These are phyloP conservation scores for Hemiprocne comata DNA, from an alignment of 2,113 vertebrate species.

Conservation along the genomic window DNA sequence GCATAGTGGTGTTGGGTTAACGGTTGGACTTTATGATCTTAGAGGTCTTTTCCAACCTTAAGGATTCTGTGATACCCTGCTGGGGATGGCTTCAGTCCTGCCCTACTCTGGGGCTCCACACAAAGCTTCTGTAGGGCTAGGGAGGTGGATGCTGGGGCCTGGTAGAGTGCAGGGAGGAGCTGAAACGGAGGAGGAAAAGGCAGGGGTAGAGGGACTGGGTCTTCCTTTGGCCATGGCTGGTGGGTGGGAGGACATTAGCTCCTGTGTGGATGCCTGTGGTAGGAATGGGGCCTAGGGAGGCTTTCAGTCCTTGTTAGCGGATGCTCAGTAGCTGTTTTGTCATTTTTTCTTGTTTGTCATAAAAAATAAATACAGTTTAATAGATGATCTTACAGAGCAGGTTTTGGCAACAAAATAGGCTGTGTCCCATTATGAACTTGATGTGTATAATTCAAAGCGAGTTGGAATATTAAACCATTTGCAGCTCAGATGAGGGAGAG, in stretches of 20 bases:
- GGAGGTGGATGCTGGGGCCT: background rate
- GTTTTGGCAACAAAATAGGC: constrained; percentile 73
- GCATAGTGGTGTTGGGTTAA: too few relatives aligned
- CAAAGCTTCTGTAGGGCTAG: background rate
- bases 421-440: constrained; percentile 68
- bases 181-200: too few relatives aligned
- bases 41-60: too few relatives aligned
- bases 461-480: constrained; percentile 76
- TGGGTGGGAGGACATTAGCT: constrained; percentile 39
- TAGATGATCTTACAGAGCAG: constrained; percentile 74
- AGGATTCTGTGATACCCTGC: background rate
- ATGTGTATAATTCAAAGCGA: constrained; percentile 76
- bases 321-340: constrained; percentile 72
- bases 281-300: constrained; percentile 20
- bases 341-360: constrained; percentile 81
- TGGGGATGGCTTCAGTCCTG: background rate
- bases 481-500: constrained; percentile 55
- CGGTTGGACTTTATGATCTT: too few relatives aligned
- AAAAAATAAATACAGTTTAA: constrained; percentile 80
- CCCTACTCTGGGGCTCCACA: background rate
- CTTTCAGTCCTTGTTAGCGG: constrained; percentile 75
- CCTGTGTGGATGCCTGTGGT: constrained; percentile 37
- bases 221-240: background rate
- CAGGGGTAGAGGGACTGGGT: background rate
- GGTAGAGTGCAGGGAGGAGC: background rate